Evolutionary conservation across 1,140 invertebrate genomes (phyloP), one percentile per base, ranked within the genome.

Genomic region (Sycobia sp.): DNA sequence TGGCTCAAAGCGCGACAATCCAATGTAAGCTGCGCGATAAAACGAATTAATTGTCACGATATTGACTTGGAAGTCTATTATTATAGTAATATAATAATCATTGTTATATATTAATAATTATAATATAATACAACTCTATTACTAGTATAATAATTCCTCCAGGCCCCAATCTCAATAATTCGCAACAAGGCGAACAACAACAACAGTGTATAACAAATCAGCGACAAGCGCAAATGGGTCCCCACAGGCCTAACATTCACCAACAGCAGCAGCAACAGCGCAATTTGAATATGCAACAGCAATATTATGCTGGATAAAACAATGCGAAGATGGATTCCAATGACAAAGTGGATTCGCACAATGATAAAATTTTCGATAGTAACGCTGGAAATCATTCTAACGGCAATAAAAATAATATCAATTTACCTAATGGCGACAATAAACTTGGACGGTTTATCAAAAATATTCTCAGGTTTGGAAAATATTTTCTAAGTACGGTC

Each of bases 261-360:
- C n/a, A n/a, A n/a, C 83, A 73, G 67, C 75, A 76, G 55, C 73
- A 82, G 53, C 77, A 78, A 18, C 75, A 78, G 60, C 76, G 79
- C 51, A 77, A 78, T 49, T 80, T 79, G 74, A 82, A 81, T 57
- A 80, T 82, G 73, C 77, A 80, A 38, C 78, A 81, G 47, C 78
- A 80, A 76, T 82, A 82, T 68, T 81, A 81, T 68, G 75, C 77
- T 44, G 72, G 75, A 58, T 77, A 81, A 81, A 79, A 73, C 68
- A 77, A 81, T 64, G 75, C 77, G 54, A 82, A 82, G 69, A 80
- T 82, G 67, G 78, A 83, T 71, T 67, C 76, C 62, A 77, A 69
- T 57, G 85, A 88, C 84, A 84, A 90, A 86, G 78, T 88, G 84
- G 69, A 89, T 84, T 81, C 88, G 79, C 71, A 89, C 86, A 76